Base-by-base conservation (phyloP, 1,140 invertebrate species). In the Orius laevigatus region DNA sequence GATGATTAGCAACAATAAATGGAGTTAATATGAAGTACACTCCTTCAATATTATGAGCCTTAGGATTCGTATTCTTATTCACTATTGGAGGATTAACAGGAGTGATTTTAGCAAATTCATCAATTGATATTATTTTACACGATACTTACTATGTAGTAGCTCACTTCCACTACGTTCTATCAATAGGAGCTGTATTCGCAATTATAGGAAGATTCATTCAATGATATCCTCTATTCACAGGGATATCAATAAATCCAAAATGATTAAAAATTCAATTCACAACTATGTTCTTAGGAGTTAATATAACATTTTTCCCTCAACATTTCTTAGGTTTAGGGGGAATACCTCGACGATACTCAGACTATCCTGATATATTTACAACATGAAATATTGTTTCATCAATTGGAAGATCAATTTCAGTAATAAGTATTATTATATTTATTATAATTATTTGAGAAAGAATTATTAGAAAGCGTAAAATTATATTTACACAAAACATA, bases 101-200 rank as follows among this genome's bases (percentile, higher is more conserved):
- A 58, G 67, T 74, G n/a, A n/a, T n/a, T n/a, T n/a, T n/a, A n/a
- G n/a, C n/a, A n/a, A n/a, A n/a, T n/a, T n/a, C n/a, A n/a, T 64
- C 62, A 33, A 60, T 81, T 62, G 78, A 84, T 73, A 71, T 78
- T 66, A 60, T 72, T 56, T 50, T 82, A 19, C 77, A 82, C 68
- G 76, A 82, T 62, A 81, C 76, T 16, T 83, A 81, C 63, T 84
- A 79, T 71, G 77, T 81, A 40, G 77, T 81, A 45, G 75, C 73
- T 42, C 78, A 84, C 64, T 83, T 83, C 61, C 78, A 83, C 62
- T 81, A 76, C 66, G 70, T 75, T 41, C 53, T 77, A 57, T 75
- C 71, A 14, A 74, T 76, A 66, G 73, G 73, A 56, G 74, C 77
- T 9, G 71, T 82, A 59, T 81, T 81, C 71, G 69, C 73, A n/a